These are phyloP conservation scores for Spodoptera litura DNA, from an alignment of 1,140 invertebrate species.

Conservation along the genomic window DNA sequence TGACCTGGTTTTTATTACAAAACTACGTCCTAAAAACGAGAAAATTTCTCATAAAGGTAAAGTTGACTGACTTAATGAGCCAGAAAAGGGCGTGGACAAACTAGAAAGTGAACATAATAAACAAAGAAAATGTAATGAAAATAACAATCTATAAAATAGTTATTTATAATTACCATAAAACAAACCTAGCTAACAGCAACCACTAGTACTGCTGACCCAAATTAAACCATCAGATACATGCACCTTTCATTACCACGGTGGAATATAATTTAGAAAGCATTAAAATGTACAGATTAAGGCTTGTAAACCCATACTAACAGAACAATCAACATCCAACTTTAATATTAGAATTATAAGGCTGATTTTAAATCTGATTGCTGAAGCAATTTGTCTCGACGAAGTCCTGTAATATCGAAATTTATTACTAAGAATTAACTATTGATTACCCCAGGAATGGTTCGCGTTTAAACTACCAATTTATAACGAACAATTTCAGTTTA, in stretches of 20 bases:
- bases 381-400: constrained; percentile 50
- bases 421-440: constrained; percentile 56
- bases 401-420: constrained; percentile 51
- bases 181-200: constrained; percentile 18
- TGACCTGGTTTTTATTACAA: background rate
- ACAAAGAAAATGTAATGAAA: constrained; percentile 11
- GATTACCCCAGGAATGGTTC: constrained; percentile 50
- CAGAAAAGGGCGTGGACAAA: background rate
- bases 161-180: constrained; percentile 19
- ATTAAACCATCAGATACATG: constrained; percentile 46
- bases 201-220: constrained; percentile 30
- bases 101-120: constrained; percentile 15
- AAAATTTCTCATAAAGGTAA: background rate
- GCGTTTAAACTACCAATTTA: constrained; percentile 56
- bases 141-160: constrained; percentile 13
- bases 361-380: background rate
- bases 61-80: constrained; percentile 1
- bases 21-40: background rate
- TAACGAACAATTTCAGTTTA: constrained; percentile 47
- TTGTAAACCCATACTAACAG: constrained; percentile 5
- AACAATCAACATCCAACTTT: constrained; percentile 21
- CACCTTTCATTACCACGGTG: constrained; percentile 46
- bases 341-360: background rate
- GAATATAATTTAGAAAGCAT: constrained; percentile 51
- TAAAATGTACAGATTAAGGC: constrained; percentile 46